phyloP scores from a whole-genome alignment of 1,140 invertebrate genomes.

The Prorops nasuta region DNA sequence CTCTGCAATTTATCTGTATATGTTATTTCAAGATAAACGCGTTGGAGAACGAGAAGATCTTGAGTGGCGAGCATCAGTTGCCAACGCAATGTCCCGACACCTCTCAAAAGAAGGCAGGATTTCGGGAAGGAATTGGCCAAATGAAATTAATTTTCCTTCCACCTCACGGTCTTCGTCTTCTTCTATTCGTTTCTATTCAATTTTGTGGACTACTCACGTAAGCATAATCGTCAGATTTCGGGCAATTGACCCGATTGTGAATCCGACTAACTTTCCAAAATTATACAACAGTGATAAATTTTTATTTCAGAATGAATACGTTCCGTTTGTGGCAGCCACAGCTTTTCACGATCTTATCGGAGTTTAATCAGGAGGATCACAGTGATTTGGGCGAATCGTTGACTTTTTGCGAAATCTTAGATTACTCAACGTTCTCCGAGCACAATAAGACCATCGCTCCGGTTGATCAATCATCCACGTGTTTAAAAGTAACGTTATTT shows the following conservation, averaged over 20 bases:
- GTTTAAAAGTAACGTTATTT: too few species aligned
- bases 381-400: slow-evolving; percentile 3
- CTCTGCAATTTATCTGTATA: slow-evolving; percentile 7
- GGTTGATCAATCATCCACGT: too few species aligned
- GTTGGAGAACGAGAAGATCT: slow-evolving; percentile 1
- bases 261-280: background rate
- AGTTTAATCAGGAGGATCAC: slow-evolving; percentile 17
- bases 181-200: slow-evolving; percentile 14
- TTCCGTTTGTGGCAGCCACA: slow-evolving; percentile 62
- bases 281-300: background rate
- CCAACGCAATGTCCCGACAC: background rate
- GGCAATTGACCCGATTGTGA: background rate
- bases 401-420: slow-evolving; percentile 43
- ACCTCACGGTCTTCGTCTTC: slow-evolving; percentile 9
- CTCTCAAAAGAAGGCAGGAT: background rate
- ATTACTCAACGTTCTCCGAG: slow-evolving; percentile 16
- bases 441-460: background rate
- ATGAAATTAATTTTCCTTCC: slow-evolving; percentile 14
- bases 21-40: too few species aligned
- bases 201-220: slow-evolving; percentile 21
- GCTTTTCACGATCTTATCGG: slow-evolving; percentile 59
- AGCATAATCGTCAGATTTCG: slow-evolving; percentile 13
- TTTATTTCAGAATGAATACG: slow-evolving; percentile 51
- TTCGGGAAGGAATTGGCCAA: slow-evolving; percentile 2
- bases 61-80: background rate